Base-by-base conservation (phyloP, 2,797 vertebrate species). In the Hoplostethus atlanticus region DNA sequence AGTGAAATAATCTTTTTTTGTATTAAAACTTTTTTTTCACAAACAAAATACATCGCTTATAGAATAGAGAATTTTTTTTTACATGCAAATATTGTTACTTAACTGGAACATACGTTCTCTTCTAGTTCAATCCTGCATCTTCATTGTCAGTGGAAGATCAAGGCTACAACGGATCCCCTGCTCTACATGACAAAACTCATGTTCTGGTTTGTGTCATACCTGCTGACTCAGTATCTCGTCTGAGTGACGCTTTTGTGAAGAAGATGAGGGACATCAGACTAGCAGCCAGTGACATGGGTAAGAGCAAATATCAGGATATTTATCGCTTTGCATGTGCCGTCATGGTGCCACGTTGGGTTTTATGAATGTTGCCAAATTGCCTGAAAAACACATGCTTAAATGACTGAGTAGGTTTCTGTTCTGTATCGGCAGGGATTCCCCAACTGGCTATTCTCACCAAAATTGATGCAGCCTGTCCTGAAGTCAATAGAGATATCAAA, bases 361-460 rank as follows among this genome's bases (percentile, higher is more conserved):
- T 5, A 34, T 31, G 21, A 13, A 28, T 7, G 9, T 31, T 13
- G 5, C 53, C 25, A 28, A 15, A 15, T 6, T 30, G 13, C 0
- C 5, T 5, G 28, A 5, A 52, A 28, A 21, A 52, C 21, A 21
- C 21, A 8, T 40, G 17, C n/a, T 51, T 10, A 10, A 34, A 34
- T 4, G 34, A 34, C 34, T 51, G 21, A 34, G 34, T 52, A 25
- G 50, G 4, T 28, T 44, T 48, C 40, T 63, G 38, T 11, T 56
- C 13, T 34, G n/a, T 68, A 55, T 65, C 2, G n/a, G 3, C 57
- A 60, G 54, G 62, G 3, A 36, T 84, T 50, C 78, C 75, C 3
- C 84, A 92, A 61, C 6, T 89, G 31, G 71, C 77, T 50, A 16
- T 91, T 68, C 54, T 84, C 34, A 91, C 76, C 31, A 87, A 72